A percentile compares a stretch with the other conserved stretches of the same genome.
Evolutionary conservation across 2,113 vertebrate genomes (phyloP).

Genomic region (Erythrolamprus reginae): DNA sequence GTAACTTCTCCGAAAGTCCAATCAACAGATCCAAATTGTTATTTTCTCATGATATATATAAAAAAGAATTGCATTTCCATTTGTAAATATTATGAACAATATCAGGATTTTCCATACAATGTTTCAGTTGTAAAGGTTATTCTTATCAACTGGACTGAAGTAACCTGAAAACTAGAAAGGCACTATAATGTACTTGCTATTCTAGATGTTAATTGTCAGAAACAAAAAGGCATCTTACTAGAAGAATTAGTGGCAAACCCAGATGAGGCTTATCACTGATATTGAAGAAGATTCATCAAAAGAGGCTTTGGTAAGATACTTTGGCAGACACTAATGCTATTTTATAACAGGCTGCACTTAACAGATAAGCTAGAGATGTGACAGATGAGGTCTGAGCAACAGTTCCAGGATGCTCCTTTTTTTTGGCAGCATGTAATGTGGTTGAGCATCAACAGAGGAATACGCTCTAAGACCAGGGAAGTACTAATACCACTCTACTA

Average conservation of each 20-base stretch:
- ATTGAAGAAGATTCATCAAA: constrained; percentile 26
- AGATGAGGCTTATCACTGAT: constrained; percentile 33
- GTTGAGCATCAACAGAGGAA: too few species aligned
- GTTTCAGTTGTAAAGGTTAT: constrained; percentile 8
- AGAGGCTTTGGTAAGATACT: constrained; percentile 37
- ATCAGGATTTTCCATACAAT: background rate
- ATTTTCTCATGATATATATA: background rate
- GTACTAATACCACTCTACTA: too few species aligned
- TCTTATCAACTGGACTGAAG: constrained; percentile 22
- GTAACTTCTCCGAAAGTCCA: background rate
- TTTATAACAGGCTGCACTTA: constrained; percentile 28
- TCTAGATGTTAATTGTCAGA: constrained; percentile 31
- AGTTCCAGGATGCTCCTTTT: constrained; percentile 33
- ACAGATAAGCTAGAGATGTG: constrained; percentile 28
- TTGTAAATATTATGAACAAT: background rate
- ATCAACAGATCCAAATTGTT: background rate
- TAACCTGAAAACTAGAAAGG: constrained; percentile 18
- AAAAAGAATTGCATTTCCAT: background rate
- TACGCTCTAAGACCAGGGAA: too few species aligned
- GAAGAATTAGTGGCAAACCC: constrained; percentile 14
- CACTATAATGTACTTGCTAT: constrained; percentile 41
- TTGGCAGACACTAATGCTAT: constrained; percentile 33
- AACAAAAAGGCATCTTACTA: constrained; percentile 30
- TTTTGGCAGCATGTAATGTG: constrained; percentile 26
- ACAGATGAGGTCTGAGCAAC: constrained; percentile 37